A percentile compares a stretch with the other conserved stretches of the same genome.
Evolutionary conservation across 2,797 vertebrate species (phyloP).

Genomic region (Chrosomus eos): DNA sequence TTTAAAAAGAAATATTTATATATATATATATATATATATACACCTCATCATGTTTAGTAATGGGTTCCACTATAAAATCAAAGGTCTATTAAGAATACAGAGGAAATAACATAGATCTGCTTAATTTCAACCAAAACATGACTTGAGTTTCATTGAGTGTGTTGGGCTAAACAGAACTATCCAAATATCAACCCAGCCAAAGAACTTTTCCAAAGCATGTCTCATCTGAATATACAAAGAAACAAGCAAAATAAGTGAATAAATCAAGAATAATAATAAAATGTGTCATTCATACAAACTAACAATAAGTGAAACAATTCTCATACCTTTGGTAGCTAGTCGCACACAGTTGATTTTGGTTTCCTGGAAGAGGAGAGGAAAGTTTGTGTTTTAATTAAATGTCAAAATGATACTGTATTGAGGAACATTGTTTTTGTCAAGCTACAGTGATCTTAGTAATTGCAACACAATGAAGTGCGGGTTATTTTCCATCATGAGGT

Average conservation of each 20-base stretch:
- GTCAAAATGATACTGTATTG: conserved; percentile 20
- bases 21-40: too few species aligned
- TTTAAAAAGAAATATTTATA: too few species aligned
- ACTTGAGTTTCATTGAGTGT: conserved; percentile 20
- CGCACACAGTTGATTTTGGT: conserved; percentile 98
- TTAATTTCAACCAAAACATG: conserved; percentile 32
- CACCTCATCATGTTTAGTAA: conserved; percentile 39
- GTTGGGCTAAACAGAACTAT: conserved; percentile 4
- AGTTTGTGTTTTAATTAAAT: conserved; percentile 35
- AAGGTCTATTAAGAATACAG: conserved; percentile 3
- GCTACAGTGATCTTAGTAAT: conserved; percentile 36
- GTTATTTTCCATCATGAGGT: conserved; percentile 18
- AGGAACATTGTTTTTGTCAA: conserved; percentile 40
- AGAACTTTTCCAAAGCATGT: conserved; percentile 18
- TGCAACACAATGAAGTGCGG: conserved; percentile 20
- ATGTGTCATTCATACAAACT: conserved; percentile 28
- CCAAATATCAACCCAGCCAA: conserved; percentile 38
- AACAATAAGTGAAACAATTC: conserved; percentile 57
- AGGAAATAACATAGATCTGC: conserved; percentile 20
- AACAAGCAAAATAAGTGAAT: conserved; percentile 30
- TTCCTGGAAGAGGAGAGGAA: conserved; percentile 80
- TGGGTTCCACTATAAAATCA: conserved; percentile 40
- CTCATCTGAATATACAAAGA: conserved; percentile 20
- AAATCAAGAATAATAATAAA: conserved; percentile 24
- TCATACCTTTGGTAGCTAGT: conserved; percentile 97